Evolutionary conservation across 2,888 invertebrate species (phyloP).

Genomic region (Trachelus troglodyta): DNA sequence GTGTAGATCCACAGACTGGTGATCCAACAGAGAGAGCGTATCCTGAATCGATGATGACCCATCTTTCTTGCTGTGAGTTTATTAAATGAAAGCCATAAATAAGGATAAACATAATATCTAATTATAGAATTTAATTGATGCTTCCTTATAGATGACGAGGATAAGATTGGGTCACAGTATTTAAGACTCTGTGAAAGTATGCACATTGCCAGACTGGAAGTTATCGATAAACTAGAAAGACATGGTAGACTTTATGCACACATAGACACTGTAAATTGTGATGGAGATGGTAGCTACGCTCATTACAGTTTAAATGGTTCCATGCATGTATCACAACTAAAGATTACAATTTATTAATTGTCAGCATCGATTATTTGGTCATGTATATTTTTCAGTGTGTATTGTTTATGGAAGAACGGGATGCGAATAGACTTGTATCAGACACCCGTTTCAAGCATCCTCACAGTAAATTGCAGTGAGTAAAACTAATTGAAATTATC

Average conservation of each 20-base stretch:
- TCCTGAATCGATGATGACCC: constrained; percentile 70
- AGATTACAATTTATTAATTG: not conserved
- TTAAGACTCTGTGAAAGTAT: constrained; percentile 77
- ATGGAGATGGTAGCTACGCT: constrained; percentile 76
- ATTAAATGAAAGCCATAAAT: not conserved
- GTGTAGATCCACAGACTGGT: constrained; percentile 73
- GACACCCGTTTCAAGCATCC: constrained; percentile 61
- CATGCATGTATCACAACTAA: not conserved
- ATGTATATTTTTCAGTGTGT: constrained; percentile 67
- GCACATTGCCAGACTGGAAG: constrained; percentile 68
- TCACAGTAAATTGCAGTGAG: constrained; percentile 72
- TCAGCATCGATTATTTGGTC: not conserved
- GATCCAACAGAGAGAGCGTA: constrained; percentile 67
- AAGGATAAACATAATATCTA: not conserved
- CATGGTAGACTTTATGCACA: constrained; percentile 73
- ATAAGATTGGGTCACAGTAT: constrained; percentile 70
- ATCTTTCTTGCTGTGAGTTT: constrained; percentile 75
- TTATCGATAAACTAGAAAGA: constrained; percentile 69
- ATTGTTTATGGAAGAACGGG: constrained; percentile 73
- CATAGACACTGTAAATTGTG: constrained; percentile 70
- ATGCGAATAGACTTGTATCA: constrained; percentile 70
- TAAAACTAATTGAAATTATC: constrained; percentile 34
- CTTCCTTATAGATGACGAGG: constrained; percentile 10
- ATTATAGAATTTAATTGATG: not conserved
- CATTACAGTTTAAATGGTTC: constrained; percentile 48